Evolutionary conservation across 2,888 invertebrate genomes (phyloP).

Genomic region (Mesorhabditis spiculigera): DNA sequence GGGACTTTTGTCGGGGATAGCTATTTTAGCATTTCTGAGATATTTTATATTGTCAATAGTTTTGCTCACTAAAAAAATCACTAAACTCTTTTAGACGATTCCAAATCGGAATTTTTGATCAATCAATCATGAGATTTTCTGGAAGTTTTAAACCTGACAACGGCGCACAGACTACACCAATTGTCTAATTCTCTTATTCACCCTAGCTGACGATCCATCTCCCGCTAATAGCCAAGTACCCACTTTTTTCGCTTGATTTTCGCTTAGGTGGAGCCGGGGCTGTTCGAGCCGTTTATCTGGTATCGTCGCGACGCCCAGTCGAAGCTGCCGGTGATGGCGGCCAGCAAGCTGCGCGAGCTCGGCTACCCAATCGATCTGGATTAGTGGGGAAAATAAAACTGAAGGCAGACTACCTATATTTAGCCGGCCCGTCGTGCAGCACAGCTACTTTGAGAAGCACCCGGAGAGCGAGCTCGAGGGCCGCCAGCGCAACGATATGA

Average conservation of each 20-base stretch:
- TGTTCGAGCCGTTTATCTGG: constrained; percentile 26
- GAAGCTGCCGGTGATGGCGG: not conserved
- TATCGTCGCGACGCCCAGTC: not conserved
- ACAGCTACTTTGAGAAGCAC: not conserved
- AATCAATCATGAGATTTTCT: not conserved
- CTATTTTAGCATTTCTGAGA: too few relatives aligned
- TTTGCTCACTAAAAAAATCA: too few relatives aligned
- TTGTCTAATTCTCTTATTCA: too few relatives aligned
- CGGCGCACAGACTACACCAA: too few relatives aligned
- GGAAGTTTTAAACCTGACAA: too few relatives aligned
- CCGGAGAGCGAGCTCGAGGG: not conserved
- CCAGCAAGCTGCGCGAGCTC: constrained; percentile 8
- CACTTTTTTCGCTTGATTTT: too few relatives aligned
- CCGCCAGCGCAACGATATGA: not conserved
- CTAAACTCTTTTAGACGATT: too few relatives aligned
- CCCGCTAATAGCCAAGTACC: too few relatives aligned
- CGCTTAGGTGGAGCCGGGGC: constrained; percentile 27
- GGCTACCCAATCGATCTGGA: constrained; percentile 17
- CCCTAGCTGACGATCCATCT: too few relatives aligned
- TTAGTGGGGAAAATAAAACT: constrained; percentile 13
- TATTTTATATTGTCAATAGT: too few relatives aligned
- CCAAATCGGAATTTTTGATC: too few relatives aligned
- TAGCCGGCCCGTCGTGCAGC: not conserved
- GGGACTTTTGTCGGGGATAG: too few relatives aligned
- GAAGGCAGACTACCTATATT: not conserved